These are phyloP conservation scores for Drosophila persimilis DNA, from an alignment of 1,140 invertebrate species.

Conservation along the genomic window DNA sequence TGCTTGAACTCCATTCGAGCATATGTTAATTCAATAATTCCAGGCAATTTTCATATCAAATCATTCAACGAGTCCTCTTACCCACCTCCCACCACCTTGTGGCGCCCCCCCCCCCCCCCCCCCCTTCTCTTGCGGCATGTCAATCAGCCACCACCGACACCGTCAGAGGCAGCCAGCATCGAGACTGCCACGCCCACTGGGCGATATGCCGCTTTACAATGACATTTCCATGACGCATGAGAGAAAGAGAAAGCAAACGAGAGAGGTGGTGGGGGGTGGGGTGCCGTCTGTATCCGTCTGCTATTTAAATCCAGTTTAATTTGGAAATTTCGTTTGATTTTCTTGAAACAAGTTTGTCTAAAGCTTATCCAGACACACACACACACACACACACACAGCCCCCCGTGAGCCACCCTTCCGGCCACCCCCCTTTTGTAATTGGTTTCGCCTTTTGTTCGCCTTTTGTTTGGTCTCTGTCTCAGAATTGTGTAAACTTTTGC, in stretches of 20 bases:
- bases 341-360: conserved; percentile 44
- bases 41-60: conserved; percentile 82
- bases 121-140: conserved; percentile 44
- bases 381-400: background rate
- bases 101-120: too few species aligned
- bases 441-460: conserved; percentile 67
- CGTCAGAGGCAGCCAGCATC: conserved; percentile 11
- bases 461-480: conserved; percentile 68
- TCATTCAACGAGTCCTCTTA: conserved; percentile 51
- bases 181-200: conserved; percentile 10
- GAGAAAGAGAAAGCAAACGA: background rate
- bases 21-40: conserved; percentile 82
- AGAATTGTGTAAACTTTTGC: conserved; percentile 61
- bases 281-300: conserved; percentile 11
- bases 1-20: conserved; percentile 75
- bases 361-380: conserved; percentile 10
- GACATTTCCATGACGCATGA: conserved; percentile 54
- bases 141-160: conserved; percentile 61
- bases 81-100: background rate
- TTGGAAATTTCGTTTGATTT: conserved; percentile 79
- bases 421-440: conserved; percentile 56
- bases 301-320: conserved; percentile 77
- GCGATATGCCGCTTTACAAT: conserved; percentile 40
- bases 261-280: background rate
- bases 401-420: background rate